Base-by-base conservation (phyloP, 2,888 invertebrate species). In the Cordilura impudica region DNA sequence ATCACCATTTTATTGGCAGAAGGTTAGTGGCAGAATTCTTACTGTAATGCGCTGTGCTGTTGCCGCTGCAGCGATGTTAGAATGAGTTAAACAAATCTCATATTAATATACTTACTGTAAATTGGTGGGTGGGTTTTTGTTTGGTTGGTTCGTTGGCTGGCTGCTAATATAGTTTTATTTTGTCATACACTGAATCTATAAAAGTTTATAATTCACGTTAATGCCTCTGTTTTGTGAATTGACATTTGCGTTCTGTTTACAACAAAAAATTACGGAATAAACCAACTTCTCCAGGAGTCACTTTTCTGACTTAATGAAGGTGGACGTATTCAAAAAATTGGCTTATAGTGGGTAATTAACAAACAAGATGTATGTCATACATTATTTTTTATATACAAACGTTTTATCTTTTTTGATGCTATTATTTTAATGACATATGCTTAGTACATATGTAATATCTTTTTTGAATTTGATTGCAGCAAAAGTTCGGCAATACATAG, bases 121-220 rank as follows among this genome's bases (percentile, higher is more conserved):
- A 60, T 70, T 47, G 39, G 69, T 70, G 60, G 60, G 23, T 58
- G 31, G n/a, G n/a, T n/a, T n/a, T n/a, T n/a, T n/a, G n/a, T n/a
- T n/a, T n/a, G n/a, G 35, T 10, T 35, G 35, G 35, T 3, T 35
- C 12, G 35, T 4, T 35, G 10, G 35, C 2, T 35, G 35, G 10
- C 12, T 35, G 35, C 35, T 35, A 35, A 35, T 35, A 4, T 35
- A 35, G n/a, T n/a, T n/a, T n/a, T n/a, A n/a, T n/a, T n/a, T n/a
- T n/a, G n/a, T n/a, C n/a, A n/a, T n/a, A n/a, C n/a, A n/a, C n/a
- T n/a, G n/a, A n/a, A n/a, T n/a, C n/a, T n/a, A n/a, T n/a, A n/a
- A n/a, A n/a, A n/a, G n/a, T n/a, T n/a, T n/a, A n/a, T n/a, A n/a
- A n/a, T n/a, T n/a, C n/a, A n/a, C n/a, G n/a, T n/a, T n/a, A n/a